Conservation (phyloP, 2,888 invertebrate species). For the Campoplex capitator region DNA sequence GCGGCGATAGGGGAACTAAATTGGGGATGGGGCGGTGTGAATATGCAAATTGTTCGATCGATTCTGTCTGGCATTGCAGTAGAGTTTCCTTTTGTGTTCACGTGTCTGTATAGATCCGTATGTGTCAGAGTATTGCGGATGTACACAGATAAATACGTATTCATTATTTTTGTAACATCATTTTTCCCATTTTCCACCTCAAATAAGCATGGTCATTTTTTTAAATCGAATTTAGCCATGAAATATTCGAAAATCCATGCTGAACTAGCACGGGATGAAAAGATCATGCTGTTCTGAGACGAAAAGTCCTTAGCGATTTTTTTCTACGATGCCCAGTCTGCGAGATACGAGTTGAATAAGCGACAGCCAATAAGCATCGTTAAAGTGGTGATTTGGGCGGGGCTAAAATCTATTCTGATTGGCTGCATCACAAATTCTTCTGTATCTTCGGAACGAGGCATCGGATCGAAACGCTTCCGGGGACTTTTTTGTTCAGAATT, state of each 20-base stretch:
- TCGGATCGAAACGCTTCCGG: neutral
- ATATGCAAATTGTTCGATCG: slow-evolving; percentile 62
- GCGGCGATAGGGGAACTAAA: slow-evolving; percentile 25
- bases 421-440: neutral
- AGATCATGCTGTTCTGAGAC: neutral
- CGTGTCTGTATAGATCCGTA: neutral
- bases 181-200: neutral
- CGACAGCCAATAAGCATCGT: neutral
- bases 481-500: neutral
- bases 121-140: neutral
- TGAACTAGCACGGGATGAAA: neutral
- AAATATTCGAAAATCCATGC: neutral
- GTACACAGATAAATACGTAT: slow-evolving; percentile 1
- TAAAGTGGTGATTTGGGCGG: neutral
- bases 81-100: slow-evolving; percentile 19
- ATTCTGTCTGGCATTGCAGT: slow-evolving; percentile 47
- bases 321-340: neutral
- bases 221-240: neutral
- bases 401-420: neutral
- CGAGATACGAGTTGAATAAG: neutral
- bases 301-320: neutral
- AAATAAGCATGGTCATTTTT: neutral
- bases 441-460: neutral
- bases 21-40: slow-evolving; percentile 25
- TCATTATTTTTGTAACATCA: neutral